Base-by-base conservation (phyloP, 2,888 invertebrate genomes). In the Drosophila neonasuta region DNA sequence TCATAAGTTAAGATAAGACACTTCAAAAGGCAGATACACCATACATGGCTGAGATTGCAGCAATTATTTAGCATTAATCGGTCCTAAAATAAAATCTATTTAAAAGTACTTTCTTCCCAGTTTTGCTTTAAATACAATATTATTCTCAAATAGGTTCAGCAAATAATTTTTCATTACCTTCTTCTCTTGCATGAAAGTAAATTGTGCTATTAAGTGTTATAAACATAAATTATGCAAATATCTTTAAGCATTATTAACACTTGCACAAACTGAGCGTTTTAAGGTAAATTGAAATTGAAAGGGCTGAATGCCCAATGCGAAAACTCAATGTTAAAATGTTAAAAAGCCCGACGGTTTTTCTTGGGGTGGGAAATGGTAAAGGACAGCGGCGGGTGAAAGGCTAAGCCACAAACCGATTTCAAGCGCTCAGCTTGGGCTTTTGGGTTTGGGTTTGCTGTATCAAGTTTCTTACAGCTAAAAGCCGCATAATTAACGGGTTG, bases 401-500 rank as follows among this genome's bases (percentile, higher is more conserved):
- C 13, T 57, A 30, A 60, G 57, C 71, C 71, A 39, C 72, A 63
- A 50, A 56, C 68, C 75, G 32, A 46, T 36, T 39, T 58, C 30
- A 75, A 75, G 70, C 62, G 66, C 30, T 54, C 48, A 52, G 54
- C 45, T 59, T 54, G 41, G 71, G 54, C 24, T 69, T 68, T 68
- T 39, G 56, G 66, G 11, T 49, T 15, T n/a, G 13, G 13, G 9
- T n/a, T 41, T 55, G 63, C 48, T 51, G 63, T 8, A 52, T 54
- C 46, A 65, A 68, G 51, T 59, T 57, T 65, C 61, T 54, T 45
- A 46, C 9, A 29, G 50, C 36, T 13, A 34, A 54, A 65, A 74
- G 65, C 80, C 79, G 67, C 80, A 79, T 80, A 80, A 80, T 82
- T 82, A 80, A 80, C 72, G 77, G 77, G 80, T 71, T 78, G 73